Conservation (phyloP, 92 coral and sea anemone genomes). For the Palythoa grandiflora region DNA sequence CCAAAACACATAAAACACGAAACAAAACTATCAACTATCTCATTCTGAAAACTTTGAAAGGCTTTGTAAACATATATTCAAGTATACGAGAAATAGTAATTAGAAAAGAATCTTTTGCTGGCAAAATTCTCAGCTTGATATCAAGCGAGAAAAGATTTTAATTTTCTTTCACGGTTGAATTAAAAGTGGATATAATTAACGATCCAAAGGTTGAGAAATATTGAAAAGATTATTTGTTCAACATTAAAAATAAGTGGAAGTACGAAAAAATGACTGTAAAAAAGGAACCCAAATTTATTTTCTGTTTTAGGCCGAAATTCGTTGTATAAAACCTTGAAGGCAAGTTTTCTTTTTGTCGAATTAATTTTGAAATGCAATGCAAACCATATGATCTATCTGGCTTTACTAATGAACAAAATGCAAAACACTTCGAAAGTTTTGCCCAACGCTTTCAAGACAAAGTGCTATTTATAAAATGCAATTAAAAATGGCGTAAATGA, state of each 20-base stretch:
- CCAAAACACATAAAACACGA: conserved; percentile 21
- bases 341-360: background rate
- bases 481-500: conserved; percentile 63
- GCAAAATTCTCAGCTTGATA: conserved; percentile 48
- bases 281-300: background rate
- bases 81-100: conserved; percentile 30
- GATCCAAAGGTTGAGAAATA: conserved; percentile 29
- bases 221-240: conserved; percentile 36
- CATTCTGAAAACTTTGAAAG: conserved; percentile 2
- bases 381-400: conserved; percentile 10
- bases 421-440: conserved; percentile 65
- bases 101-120: conserved; percentile 17
- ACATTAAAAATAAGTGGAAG: conserved; percentile 34
- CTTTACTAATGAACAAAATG: conserved; percentile 56
- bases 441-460: conserved; percentile 58
- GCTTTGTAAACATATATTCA: conserved; percentile 39
- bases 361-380: background rate
- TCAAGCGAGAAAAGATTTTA: conserved; percentile 38
- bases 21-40: conserved; percentile 27
- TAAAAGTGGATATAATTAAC: conserved; percentile 41
- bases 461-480: conserved; percentile 77
- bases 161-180: conserved; percentile 32
- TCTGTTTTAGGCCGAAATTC: background rate
- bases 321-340: background rate
- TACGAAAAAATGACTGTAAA: background rate